Base-by-base conservation (phyloP, 1,140 invertebrate genomes). In the Plodia interpunctella region DNA sequence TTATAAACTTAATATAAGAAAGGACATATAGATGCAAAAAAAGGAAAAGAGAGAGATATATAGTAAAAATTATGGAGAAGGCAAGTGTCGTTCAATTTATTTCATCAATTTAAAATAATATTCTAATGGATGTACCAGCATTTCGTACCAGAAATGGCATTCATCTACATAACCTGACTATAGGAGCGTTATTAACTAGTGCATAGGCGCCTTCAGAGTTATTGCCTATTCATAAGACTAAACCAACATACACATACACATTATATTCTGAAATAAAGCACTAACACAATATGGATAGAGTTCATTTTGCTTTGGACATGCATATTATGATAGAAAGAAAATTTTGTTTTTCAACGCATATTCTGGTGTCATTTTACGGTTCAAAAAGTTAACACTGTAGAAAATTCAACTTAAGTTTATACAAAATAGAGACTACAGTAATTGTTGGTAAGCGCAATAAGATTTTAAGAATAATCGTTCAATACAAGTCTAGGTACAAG, bases 181-280 rank as follows among this genome's bases (percentile, higher is more conserved):
- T 44, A 6, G 13, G 5, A 17, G 38, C 13, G 13, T 17, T 17
- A 44, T 44, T 44, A 44, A 44, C 13, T 44, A 3, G 38, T 44
- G 38, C 38, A 44, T 44, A 44, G 38, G 38, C 38, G 38, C 38
- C 38, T 44, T 15, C 38, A n/a, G 15, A 44, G 38, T 44, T 44
- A 44, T 44, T 44, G 38, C 38, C 38, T 44, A 44, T 44, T 44
- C 38, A 44, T 44, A 44, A 44, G 38, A 44, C 38, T 44, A 17
- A 44, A 15, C 38, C 13, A 44, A 44, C 13, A 44, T 44, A 44
- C 13, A 44, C 8, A n/a, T 44, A 44, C 13, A 44, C 38, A 15
- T 1, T 15, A 5, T 4, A 15, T 44, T 15, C 13, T 15, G 5
- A 5, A 2, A 44, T 4, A 17, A n/a, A 2, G 1, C n/a, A 44